A percentile compares a stretch with the other conserved stretches of the same genome.
These are phyloP conservation scores for Listronotus oregonensis DNA, from an alignment of 1,140 invertebrate species.

Conservation along the genomic window DNA sequence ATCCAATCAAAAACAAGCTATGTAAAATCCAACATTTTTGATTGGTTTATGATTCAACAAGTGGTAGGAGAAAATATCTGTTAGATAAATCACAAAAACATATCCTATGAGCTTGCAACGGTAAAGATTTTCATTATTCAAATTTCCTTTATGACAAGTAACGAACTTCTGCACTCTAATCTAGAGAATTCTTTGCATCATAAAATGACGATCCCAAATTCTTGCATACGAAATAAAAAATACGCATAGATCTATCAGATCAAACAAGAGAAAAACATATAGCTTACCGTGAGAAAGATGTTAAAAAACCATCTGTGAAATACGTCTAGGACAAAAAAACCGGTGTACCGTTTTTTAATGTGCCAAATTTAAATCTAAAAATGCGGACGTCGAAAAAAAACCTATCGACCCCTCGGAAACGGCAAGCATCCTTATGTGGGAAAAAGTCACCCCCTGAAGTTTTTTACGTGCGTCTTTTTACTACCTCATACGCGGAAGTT, in stretches of 20 bases:
- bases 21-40: too few relatives aligned
- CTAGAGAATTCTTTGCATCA: constrained; percentile 1
- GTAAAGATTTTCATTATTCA: constrained; percentile 3
- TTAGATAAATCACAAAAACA: too few relatives aligned
- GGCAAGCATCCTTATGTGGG: constrained; percentile 17
- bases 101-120: too few relatives aligned
- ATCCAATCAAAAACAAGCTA: too few relatives aligned
- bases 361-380: constrained; percentile 27
- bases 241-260: constrained; percentile 22
- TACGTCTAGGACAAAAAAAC: background rate
- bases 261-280: constrained; percentile 27
- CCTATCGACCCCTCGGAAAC: constrained; percentile 17
- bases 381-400: constrained; percentile 12
- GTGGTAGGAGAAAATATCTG: too few relatives aligned
- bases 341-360: constrained; percentile 22
- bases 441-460: constrained; percentile 27
- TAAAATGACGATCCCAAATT: constrained; percentile 3
- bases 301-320: constrained; percentile 14
- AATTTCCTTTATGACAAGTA: constrained; percentile 10
- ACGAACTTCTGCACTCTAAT: constrained; percentile 6
- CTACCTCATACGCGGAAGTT: background rate
- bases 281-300: constrained; percentile 23
- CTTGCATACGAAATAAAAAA: constrained; percentile 16
- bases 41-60: too few relatives aligned
- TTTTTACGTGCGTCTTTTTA: constrained; percentile 10